Evolutionary conservation across 2,888 invertebrate species (phyloP), one percentile per base, ranked within the genome.

Genomic region (Neoaliturus tenellus): DNA sequence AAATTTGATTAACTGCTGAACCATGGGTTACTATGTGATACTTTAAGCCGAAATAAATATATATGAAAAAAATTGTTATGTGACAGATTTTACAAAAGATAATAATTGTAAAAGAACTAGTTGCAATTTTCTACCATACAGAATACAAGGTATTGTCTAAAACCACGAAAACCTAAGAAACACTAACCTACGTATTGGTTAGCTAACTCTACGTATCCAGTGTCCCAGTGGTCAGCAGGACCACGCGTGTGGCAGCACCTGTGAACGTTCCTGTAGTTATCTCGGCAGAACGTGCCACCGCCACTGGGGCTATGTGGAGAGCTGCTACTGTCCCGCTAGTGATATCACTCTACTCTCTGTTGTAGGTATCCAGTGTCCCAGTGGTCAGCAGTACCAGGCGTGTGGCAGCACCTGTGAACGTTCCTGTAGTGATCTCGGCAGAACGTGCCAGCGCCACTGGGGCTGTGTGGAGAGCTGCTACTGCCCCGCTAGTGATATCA

Each of bases 391-490:
- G 83, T 98, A 95, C 90, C 96, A 96, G 83, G 94, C 95, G 82
- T 98, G 98, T 88, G 97, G 97, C 0, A 95, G 96, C 90, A 94
- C 96, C 44, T 98, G 98, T 88, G 92, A 94, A 0, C 93, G 96
- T 86, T 94, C 94, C 31, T 97, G 97, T 89, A 90, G 92, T 0
- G 96, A 96, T 90, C 91, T 94, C 12, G 88, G 90, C 0, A 83
- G 85, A 8, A 86, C 90, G 12, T 96, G 96, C 81, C 87, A 90
- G 10, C 96, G 96, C 90, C 91, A 90, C 86, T 92, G 92, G 5
- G 90, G 92, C 85, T 98, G 98, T 88, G 96, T 97, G 0, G 98
- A 98, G 90, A 98, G 98, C 0, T 98, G 98, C 90, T 96, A 96
- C 83, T 98, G 98, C 89, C 96, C 96, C 0, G 91, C 92, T 28